These are phyloP conservation scores for Pteronotus mesoamericanus DNA, from an alignment of 2,797 vertebrate genomes.

Conservation along the genomic window DNA sequence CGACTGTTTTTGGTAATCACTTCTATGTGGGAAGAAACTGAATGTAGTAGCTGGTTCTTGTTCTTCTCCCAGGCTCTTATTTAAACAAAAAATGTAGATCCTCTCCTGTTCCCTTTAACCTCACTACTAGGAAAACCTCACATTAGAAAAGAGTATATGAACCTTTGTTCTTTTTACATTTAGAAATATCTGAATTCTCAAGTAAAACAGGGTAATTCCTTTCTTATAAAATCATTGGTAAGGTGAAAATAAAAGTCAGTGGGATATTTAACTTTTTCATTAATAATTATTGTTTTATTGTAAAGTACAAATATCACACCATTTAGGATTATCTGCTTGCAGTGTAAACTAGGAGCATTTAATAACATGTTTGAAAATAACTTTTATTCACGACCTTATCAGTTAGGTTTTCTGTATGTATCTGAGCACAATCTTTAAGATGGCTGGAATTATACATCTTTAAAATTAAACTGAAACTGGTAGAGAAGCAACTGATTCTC, in stretches of 20 bases:
- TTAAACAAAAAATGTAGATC: conserved; percentile 37
- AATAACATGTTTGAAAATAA: conserved; percentile 51
- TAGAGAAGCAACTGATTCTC: not conserved
- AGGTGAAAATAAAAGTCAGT: not conserved
- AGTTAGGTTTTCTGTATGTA: not conserved
- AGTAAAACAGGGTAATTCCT: not conserved
- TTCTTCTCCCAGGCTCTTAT: conserved; percentile 41
- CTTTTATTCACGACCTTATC: conserved; percentile 43
- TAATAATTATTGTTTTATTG: not conserved
- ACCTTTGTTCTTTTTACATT: not conserved
- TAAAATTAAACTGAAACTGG: not conserved
- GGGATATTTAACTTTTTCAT: not conserved
- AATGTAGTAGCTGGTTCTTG: conserved; percentile 46
- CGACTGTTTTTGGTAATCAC: not conserved
- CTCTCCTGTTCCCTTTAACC: not conserved
- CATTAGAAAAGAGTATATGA: not conserved
- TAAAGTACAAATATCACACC: not conserved
- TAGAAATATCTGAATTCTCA: not conserved
- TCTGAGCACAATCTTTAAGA: conserved; percentile 3
- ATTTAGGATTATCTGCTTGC: conserved; percentile 45
- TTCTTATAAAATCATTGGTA: not conserved
- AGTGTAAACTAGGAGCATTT: conserved; percentile 59
- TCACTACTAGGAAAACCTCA: not conserved
- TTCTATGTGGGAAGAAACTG: conserved; percentile 45
- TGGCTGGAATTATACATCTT: not conserved